Evolutionary conservation across 2,888 invertebrate genomes (phyloP).

Genomic region (Adineta ricciae): DNA sequence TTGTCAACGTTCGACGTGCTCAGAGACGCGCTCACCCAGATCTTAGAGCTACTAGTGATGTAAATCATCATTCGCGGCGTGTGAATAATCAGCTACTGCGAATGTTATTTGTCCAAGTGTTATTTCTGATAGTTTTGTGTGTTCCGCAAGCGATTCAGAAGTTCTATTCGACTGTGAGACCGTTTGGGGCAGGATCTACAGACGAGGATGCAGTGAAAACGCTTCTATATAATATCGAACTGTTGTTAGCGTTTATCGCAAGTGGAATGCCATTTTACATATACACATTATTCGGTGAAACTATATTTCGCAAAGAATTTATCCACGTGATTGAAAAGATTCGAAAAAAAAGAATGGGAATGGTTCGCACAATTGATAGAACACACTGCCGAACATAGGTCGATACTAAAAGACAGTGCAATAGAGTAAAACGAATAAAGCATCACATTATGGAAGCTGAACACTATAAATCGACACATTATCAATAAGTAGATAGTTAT

Average conservation of each 20-base stretch:
- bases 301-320: background rate
- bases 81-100: background rate
- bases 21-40: background rate
- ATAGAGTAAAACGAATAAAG: too few species aligned
- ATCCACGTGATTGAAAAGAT: background rate
- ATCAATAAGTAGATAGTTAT: too few species aligned
- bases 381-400: too few species aligned
- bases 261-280: background rate
- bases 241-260: background rate
- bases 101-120: background rate
- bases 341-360: background rate
- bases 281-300: background rate
- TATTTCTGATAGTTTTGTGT: background rate
- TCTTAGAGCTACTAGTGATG: too few species aligned
- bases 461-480: too few species aligned
- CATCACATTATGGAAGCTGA: too few species aligned
- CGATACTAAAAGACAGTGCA: too few species aligned
- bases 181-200: background rate
- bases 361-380: too few species aligned
- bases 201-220: background rate
- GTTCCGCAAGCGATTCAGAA: background rate
- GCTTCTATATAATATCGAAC: background rate
- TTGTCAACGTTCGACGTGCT: background rate
- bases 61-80: too few species aligned
- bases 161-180: background rate